Evolutionary conservation across 2,888 invertebrate genomes (phyloP), one percentile per base, ranked within the genome.

Genomic region (Venusia cambrica): DNA sequence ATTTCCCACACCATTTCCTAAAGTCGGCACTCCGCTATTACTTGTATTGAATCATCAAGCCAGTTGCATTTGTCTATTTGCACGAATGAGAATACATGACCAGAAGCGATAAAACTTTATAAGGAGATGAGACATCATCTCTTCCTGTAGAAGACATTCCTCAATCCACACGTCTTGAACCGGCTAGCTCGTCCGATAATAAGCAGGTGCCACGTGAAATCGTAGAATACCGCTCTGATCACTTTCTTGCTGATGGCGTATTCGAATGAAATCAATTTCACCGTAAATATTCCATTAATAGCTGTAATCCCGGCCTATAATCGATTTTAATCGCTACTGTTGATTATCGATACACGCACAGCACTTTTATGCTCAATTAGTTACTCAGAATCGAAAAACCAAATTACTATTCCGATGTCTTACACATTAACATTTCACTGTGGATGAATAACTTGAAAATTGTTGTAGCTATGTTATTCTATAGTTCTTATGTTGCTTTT

Each of bases 321-420:
- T 63, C 65, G 58, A 63, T 64, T 66, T 60, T 62, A 64, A 46
- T 43, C 50, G 65, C 66, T 66, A 58, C 61, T 48, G 65, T 56
- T 48, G 45, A 34, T 57, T 66, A 63, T 70, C 67, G 14, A 34
- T 25, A 20, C 20, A 17, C 13, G 21, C 16, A 12, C 21, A 21
- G 12, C 26, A 14, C 14, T 12, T 19, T 13, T 9, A 7, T 12
- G 11, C 12, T 8, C 12, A 11, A 5, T 8, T 33, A 24, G 33
- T 29, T 33, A 38, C 32, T 19, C 13, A 29, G 19, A 28, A 20
- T 29, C 8, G 15, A 8, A 34, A 18, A 8, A 38, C 29, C 26
- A 21, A 21, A 21, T 38, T 30, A n/a, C 17, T 17, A 17, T 17
- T 6, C 6, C 1, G 17, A 17, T n/a, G 6, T 20, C 30, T 28